A percentile compares a stretch with the other conserved stretches of the same genome.
Evolutionary conservation across 2,888 invertebrate species (phyloP).

Genomic region (Hypena proboscidalis): DNA sequence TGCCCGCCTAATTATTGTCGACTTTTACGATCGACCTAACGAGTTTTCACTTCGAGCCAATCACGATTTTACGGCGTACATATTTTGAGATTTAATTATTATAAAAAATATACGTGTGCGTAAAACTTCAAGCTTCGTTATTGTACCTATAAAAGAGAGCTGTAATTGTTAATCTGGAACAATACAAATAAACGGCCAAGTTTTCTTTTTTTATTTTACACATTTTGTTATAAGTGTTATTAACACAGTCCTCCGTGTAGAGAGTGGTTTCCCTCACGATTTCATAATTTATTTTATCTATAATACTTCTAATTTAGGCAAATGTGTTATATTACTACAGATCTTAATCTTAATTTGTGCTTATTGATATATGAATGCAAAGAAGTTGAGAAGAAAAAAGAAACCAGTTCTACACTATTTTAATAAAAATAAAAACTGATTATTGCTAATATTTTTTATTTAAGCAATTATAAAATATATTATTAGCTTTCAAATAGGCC

Average conservation of each 20-base stretch:
- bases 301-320: slow-evolving; percentile 6
- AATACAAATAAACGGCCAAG: background rate
- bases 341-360: slow-evolving; percentile 21
- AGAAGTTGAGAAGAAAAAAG: slow-evolving; percentile 5
- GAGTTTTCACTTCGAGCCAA: slow-evolving; percentile 83
- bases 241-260: no score
- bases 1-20: slow-evolving; percentile 83
- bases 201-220: no score
- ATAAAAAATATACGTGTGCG: slow-evolving; percentile 39
- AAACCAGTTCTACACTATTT: slow-evolving; percentile 28
- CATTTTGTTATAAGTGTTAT: no score
- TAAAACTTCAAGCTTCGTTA: slow-evolving; percentile 8
- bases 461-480: slow-evolving; percentile 20
- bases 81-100: slow-evolving; percentile 77
- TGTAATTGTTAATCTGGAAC: slow-evolving; percentile 10
- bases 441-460: slow-evolving; percentile 20
- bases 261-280: no score
- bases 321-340: slow-evolving; percentile 22
- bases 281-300: background rate
- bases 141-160: slow-evolving; percentile 3
- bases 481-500: slow-evolving; percentile 18
- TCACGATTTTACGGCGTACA: slow-evolving; percentile 79
- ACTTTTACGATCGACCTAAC: slow-evolving; percentile 83
- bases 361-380: slow-evolving; percentile 18
- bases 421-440: slow-evolving; percentile 22